Percentiles rank a stretch among this genome's conserved stretches.
Evolutionary conservation across 1,140 invertebrate species (phyloP).

Genomic region (Macrobrachium nipponense): DNA sequence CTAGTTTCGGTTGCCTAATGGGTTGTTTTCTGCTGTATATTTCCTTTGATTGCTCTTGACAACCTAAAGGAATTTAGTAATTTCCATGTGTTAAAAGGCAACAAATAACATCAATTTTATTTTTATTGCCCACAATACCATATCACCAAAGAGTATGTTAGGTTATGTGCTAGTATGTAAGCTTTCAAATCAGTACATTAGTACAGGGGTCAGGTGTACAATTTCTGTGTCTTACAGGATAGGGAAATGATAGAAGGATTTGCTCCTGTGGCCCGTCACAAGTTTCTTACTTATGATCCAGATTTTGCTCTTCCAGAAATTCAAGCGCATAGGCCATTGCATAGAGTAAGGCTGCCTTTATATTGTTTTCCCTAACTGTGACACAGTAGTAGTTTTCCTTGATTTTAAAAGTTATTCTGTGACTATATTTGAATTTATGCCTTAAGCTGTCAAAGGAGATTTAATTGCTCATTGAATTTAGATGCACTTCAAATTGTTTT

Average conservation of each 20-base stretch:
- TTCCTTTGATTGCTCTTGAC: too few relatives aligned
- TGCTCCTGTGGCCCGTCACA: conserved; percentile 42
- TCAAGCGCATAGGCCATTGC: conserved; percentile 36
- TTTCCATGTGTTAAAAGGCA: neutral
- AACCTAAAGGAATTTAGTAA: too few relatives aligned
- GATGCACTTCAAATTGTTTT: too few relatives aligned
- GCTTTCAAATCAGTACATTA: neutral
- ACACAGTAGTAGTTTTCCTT: neutral
- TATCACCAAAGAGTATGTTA: too few relatives aligned
- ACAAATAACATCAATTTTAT: neutral
- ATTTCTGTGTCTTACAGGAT: conserved; percentile 32
- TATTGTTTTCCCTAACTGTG: neutral
- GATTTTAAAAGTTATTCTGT: neutral
- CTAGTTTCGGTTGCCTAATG: too few relatives aligned
- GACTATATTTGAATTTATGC: neutral
- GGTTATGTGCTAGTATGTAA: neutral
- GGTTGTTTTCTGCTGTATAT: too few relatives aligned
- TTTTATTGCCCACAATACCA: too few relatives aligned
- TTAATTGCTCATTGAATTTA: too few relatives aligned
- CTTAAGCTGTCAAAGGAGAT: too few relatives aligned
- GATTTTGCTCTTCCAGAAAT: conserved; percentile 51
- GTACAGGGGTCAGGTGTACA: neutral
- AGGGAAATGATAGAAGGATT: conserved; percentile 41
- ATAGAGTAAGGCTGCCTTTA: conserved; percentile 29
- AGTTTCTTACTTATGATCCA: conserved; percentile 52